phyloP scores from a whole-genome alignment of 2,888 invertebrate genomes.

The Cryptus armator region DNA sequence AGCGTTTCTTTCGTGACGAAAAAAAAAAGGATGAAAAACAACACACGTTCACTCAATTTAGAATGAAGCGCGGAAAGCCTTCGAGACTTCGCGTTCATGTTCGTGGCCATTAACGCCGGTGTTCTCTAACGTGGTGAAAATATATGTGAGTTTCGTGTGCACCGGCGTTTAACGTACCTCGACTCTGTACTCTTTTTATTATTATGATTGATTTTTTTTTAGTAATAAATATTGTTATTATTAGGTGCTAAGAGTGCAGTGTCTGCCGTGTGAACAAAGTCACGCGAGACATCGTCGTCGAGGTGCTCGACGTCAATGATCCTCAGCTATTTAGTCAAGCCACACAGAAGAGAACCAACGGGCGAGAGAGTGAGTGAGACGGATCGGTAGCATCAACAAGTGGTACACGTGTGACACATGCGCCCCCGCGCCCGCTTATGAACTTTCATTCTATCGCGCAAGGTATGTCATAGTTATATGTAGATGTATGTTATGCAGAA shows the following conservation, averaged over 20 bases:
- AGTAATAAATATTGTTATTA: background rate
- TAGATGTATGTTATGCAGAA: conserved; percentile 3
- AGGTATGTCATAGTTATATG: conserved; percentile 51
- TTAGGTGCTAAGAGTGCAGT: background rate
- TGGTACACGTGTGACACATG: conserved; percentile 69
- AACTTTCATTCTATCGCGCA: conserved; percentile 54
- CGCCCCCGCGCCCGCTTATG: conserved; percentile 38
- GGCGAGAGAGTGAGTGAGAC: conserved; percentile 34
- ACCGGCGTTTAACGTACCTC: too few species aligned
- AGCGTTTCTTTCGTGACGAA: conserved; percentile 10
- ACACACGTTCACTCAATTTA: conserved; percentile 57
- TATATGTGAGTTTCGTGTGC: background rate
- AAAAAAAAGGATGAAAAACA: conserved; percentile 42
- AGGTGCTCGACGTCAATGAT: conserved; percentile 34
- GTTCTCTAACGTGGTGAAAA: background rate
- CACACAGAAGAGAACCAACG: conserved; percentile 13
- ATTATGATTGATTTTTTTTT: conserved; percentile 6
- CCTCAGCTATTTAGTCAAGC: conserved; percentile 44
- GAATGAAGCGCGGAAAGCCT: conserved; percentile 21
- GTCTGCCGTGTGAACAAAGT: background rate
- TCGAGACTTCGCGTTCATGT: conserved; percentile 30
- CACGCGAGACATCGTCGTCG: conserved; percentile 28
- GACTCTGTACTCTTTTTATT: too few species aligned
- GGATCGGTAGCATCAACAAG: conserved; percentile 72
- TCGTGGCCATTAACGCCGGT: conserved; percentile 28